Evolutionary conservation across 2,797 vertebrate species (phyloP).

Genomic region (Chrysolophus pictus): DNA sequence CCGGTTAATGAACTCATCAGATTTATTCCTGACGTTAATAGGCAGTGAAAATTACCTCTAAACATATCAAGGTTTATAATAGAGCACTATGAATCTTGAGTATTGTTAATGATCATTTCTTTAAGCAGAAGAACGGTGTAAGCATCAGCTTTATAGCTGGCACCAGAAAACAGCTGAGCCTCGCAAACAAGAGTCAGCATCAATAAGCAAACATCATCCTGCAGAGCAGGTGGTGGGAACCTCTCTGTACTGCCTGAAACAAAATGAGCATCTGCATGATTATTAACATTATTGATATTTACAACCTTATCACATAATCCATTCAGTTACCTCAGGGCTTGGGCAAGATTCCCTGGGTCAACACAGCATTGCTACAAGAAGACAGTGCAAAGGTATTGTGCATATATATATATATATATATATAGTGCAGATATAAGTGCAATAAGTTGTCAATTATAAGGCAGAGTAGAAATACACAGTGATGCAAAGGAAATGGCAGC

Average conservation of each 20-base stretch:
- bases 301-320: background rate
- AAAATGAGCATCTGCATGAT: background rate
- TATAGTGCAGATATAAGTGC: background rate
- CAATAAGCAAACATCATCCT: background rate
- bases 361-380: background rate
- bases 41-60: conserved; percentile 59
- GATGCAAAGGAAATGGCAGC: background rate
- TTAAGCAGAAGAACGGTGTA: background rate
- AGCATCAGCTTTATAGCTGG: background rate
- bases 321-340: background rate
- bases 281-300: background rate
- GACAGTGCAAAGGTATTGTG: background rate
- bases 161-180: background rate
- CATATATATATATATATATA: too few relatives aligned
- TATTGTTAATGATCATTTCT: conserved; percentile 38
- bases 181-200: background rate
- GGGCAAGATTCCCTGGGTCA: background rate
- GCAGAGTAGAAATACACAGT: background rate
- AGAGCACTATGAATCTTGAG: conserved; percentile 27
- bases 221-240: background rate
- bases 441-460: background rate
- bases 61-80: conserved; percentile 25
- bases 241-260: background rate
- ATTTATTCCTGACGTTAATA: conserved; percentile 50
- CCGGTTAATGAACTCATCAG: conserved; percentile 42